Base-by-base conservation (phyloP, 2,797 vertebrate genomes). In the Lepilemur ruficaudatus region DNA sequence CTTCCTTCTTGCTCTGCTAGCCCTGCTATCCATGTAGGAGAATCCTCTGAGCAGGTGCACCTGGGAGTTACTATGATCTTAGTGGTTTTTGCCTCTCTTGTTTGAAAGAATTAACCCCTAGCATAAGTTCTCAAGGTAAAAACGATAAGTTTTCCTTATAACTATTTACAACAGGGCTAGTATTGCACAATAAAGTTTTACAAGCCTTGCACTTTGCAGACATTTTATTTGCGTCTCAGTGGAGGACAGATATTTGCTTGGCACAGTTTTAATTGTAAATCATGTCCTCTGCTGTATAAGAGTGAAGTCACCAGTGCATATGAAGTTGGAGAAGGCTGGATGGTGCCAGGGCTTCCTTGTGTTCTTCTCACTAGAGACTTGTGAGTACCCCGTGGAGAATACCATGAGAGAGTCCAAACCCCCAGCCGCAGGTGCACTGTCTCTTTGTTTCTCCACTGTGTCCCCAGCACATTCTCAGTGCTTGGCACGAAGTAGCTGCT, bases 371-470 rank as follows among this genome's bases (percentile, higher is more conserved):
- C 18, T 30, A 4, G 67, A 73, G 30, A 15, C 4, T 5, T 2
- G 25, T 15, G 17, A 32, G 7, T 12, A 2, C 10, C 7, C 59
- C 8, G 0, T 25, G 7, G 41, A 43, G 57, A 69, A 10, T 23
- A 1, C 1, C 1, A 1, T 5, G 57, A n/a, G 57, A n/a, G 57
- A 5, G 7, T 25, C 5, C 43, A 55, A 5, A 14, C 2, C 11
- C 2, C 13, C 18, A 32, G 17, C 2, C 7, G 2, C 41, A 8
- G 13, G 1, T 0, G 7, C 0, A 9, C 9, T 1, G 20, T 28
- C 90, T 43, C 35, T 9, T 11, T n/a, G 35, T 22, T 25, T 32
- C 25, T 38, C 43, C 69, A 11, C 32, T 23, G 46, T 20, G 7
- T 5, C n/a, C 17, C 22, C 8, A 25, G 50, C 25, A 3, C 46